Evolutionary conservation across 2,888 invertebrate genomes (phyloP).

Genomic region (Esperia sulphurella): DNA sequence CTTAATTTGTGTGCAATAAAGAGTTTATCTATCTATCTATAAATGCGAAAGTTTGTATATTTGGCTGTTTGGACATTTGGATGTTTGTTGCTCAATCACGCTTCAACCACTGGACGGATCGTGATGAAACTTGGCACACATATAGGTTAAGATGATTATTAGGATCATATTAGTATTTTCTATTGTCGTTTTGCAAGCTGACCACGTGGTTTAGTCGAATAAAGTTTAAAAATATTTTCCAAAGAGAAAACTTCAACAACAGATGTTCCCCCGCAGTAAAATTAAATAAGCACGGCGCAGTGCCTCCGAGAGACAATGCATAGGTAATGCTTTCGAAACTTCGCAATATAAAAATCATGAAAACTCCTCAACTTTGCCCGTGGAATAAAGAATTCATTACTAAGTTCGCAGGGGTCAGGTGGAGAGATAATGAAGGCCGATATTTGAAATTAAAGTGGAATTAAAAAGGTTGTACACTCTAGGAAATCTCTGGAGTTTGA

Average conservation of each 20-base stretch:
- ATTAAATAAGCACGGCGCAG: constrained; percentile 54
- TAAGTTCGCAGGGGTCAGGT: constrained; percentile 47
- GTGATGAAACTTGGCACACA: too few relatives aligned
- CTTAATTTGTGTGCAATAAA: too few relatives aligned
- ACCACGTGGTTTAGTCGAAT: too few relatives aligned
- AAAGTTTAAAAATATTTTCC: too few relatives aligned
- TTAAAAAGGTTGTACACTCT: constrained; percentile 6
- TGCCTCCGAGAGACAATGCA: constrained; percentile 59
- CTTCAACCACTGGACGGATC: too few relatives aligned
- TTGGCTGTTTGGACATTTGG: too few relatives aligned
- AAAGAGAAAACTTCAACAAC: constrained; percentile 15
- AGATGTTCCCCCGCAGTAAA: constrained; percentile 31
- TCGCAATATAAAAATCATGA: constrained; percentile 74
- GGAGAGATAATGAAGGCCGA: constrained; percentile 20
- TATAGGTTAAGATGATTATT: too few relatives aligned
- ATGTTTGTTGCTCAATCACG: too few relatives aligned
- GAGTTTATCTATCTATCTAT: too few relatives aligned
- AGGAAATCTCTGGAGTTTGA: neutral
- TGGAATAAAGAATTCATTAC: constrained; percentile 70
- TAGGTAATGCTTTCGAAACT: constrained; percentile 63
- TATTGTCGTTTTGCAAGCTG: too few relatives aligned
- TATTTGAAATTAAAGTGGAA: constrained; percentile 10
- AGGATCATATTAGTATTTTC: too few relatives aligned
- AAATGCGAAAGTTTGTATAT: too few relatives aligned
- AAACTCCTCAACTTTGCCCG: constrained; percentile 51